Base-by-base conservation (phyloP, 1,140 invertebrate species). In the Drosophila ogumai region DNA sequence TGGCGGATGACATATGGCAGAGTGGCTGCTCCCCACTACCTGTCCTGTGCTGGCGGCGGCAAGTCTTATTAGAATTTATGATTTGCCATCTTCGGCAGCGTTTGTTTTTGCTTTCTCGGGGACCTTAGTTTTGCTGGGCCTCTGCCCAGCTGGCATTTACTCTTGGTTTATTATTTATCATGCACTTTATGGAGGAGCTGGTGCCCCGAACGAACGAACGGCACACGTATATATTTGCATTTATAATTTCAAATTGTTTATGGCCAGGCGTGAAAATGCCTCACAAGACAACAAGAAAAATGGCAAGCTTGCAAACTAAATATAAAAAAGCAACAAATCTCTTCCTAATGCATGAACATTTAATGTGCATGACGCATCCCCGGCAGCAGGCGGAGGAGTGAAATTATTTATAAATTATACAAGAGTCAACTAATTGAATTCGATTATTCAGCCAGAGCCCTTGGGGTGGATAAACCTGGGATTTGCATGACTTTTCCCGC, bases 211-310 rank as follows among this genome's bases (percentile, higher is more conserved):
- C 40, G 40, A 61, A 22, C 50, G 44, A 75, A 31, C 55, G 38
- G 34, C 65, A 54, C 43, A 72, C 52, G 72, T 75, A 75, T 75
- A 76, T 77, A 77, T 77, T 77, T 76, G 74, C 74, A 77, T 77
- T 77, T 77, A 68, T 77, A 77, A 77, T 77, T 77, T 76, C 31
- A 76, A 60, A 77, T 76, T 76, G 55, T 77, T 77, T 77, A 77
- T 68, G 63, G 74, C 74, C 64, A 43, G 56, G 55, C 74, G 73
- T 76, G 74, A 76, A 76, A 76, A 76, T 76, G 64, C 55, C 64
- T 68, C 63, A 58, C 73, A 76, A 67, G 63, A 76, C 46, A 60
- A 58, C 64, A 61, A 25, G 56, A 59, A 54, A 55, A 43, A 55
- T n/a, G 67, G 50, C 64, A 66, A 50, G n/a, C 32, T 31, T 44